Base-by-base conservation (phyloP, 2,113 vertebrate genomes). In the Recurvirostra avosetta region DNA sequence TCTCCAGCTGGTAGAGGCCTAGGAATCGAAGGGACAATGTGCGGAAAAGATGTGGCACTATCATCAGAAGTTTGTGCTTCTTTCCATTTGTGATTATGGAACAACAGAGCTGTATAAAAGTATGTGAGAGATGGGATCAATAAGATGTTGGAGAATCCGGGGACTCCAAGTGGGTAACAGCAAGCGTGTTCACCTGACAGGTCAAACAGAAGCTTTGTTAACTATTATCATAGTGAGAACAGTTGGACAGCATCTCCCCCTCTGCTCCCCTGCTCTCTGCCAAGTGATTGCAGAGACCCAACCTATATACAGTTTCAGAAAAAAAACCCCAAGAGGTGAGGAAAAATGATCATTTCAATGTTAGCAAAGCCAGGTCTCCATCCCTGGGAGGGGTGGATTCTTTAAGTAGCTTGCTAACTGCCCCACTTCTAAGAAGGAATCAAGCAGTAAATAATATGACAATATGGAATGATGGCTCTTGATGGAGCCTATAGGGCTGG, bases 251-350 rank as follows among this genome's bases (percentile, higher is more conserved):
- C 7, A 15, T 20, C 12, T 58, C 6, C 26, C 25, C 2, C n/a
- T 70, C 55, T 84, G 27, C 11, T 68, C 8, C 20, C 13, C 29
- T 55, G 47, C 34, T 55, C 45, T 83, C 50, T 58, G 36, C 12
- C 43, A 85, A 34, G 32, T 34, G 58, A 16, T 20, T 16, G 4
- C 32, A 73, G 59, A 66, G 27, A 38, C 52, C 34, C 15, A 45
- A 29, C 5, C 16, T 15, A 26, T 7, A 36, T 6, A 27, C 4
- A 1, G 1, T 50, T 71, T 52, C 26, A 45, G 22, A 3, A 18
- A 49, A 49, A 19, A 36, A 2, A 36, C 17, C 16, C 16, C 43
- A 63, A 27, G 8, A 16, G 6, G 23, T 9, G 6, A 65, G 13
- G 25, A 21, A 78, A 65, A 23, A 8, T 10, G 40, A 45, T 40